phyloP scores from a whole-genome alignment of 2,113 vertebrate species.

The Hylia prasina region DNA sequence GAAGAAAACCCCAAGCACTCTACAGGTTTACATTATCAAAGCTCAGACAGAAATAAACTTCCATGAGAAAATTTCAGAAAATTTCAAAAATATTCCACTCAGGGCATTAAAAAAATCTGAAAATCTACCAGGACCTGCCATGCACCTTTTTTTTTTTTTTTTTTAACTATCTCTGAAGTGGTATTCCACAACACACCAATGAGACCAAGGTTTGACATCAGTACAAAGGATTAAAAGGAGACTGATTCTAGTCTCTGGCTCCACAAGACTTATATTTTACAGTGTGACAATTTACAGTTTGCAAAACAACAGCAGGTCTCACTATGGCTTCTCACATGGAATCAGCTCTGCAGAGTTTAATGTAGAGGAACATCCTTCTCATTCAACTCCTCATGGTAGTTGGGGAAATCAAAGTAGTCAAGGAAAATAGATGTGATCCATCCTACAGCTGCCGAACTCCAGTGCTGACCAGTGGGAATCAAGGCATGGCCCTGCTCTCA shows the following conservation, averaged over 20 bases:
- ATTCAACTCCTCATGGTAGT: neutral
- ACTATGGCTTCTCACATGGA: neutral
- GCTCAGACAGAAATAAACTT: neutral
- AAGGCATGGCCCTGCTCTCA: neutral
- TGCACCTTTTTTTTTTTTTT: neutral
- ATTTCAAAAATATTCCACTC: neutral
- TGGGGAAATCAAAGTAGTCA: too few relatives aligned
- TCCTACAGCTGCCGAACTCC: neutral
- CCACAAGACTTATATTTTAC: neutral
- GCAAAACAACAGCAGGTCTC: neutral
- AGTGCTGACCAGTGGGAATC: rapidly evolving
- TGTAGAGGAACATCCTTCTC: neutral
- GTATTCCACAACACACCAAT: neutral
- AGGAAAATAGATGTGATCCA: neutral
- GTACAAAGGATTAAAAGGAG: neutral
- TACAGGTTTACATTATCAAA: neutral
- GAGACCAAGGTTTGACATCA: neutral
- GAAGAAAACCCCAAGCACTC: neutral
- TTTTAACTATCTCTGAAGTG: neutral
- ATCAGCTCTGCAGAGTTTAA: neutral
- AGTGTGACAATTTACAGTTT: neutral
- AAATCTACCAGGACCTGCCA: neutral
- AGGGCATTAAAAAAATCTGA: neutral
- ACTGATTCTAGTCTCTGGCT: neutral
- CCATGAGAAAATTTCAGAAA: neutral